These are phyloP conservation scores for Syrista parreyssii DNA, from an alignment of 2,888 invertebrate species.

Conservation along the genomic window DNA sequence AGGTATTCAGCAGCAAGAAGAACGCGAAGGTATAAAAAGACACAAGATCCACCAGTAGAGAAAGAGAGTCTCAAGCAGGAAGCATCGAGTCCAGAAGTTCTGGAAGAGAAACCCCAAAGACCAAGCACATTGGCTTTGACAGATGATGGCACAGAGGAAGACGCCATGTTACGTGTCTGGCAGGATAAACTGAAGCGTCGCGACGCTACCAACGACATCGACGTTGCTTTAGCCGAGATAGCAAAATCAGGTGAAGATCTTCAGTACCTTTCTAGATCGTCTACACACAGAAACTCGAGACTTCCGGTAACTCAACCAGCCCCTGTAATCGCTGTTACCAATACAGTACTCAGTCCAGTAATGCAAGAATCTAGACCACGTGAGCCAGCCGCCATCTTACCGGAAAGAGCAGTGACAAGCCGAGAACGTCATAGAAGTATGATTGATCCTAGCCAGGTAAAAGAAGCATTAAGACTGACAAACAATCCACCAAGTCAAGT, in stretches of 20 bases:
- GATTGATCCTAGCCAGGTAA: conserved; percentile 66
- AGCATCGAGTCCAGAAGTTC: conserved; percentile 69
- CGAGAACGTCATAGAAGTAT: conserved; percentile 64
- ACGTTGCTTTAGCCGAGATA: conserved; percentile 62
- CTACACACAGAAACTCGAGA: conserved; percentile 39
- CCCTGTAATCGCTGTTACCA: conserved; percentile 60
- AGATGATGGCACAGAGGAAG: conserved; percentile 51
- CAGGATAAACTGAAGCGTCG: conserved; percentile 75
- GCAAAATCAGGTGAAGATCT: conserved; percentile 63
- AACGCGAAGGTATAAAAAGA: conserved; percentile 81
- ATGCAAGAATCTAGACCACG: conserved; percentile 63
- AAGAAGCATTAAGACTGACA: conserved; percentile 51
- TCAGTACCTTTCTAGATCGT: conserved; percentile 66
- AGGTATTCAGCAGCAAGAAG: conserved; percentile 84
- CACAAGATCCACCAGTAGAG: conserved; percentile 55
- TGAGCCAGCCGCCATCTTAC: conserved; percentile 49
- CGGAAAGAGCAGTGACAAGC: conserved; percentile 61
- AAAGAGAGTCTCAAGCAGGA: conserved; percentile 21
- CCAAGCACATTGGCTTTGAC: conserved; percentile 50
- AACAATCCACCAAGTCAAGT: conserved; percentile 55
- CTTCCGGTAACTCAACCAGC: conserved; percentile 51
- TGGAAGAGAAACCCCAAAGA: conserved; percentile 67
- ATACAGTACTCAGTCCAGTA: conserved; percentile 62
- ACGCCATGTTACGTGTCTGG: conserved; percentile 72
- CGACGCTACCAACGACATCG: conserved; percentile 54